Evolutionary conservation across 2,113 vertebrate genomes (phyloP), one percentile per base, ranked within the genome.

Genomic region (Edolisoma coerulescens): DNA sequence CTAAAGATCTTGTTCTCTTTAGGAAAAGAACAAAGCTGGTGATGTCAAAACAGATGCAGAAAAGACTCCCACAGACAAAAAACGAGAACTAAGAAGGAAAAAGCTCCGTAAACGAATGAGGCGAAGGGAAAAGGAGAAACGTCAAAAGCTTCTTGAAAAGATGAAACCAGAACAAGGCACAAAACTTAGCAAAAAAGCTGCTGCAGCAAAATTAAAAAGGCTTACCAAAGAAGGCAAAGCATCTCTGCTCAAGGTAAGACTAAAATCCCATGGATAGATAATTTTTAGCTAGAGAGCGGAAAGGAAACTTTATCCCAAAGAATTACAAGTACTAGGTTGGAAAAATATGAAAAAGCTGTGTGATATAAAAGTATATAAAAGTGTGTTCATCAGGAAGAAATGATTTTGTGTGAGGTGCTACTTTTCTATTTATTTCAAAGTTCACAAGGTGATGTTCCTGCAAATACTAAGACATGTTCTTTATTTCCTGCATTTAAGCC

Each of bases 1-100:
- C 14, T 67, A 24, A 59, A 69, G 56, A 39, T 53, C 50, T 47
- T 41, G 4, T 73, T 45, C 78, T 65, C 67, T 90, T 89, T 89
- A 99, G 99, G 99, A 98, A 92, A 99, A 99, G 98, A 99, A 98
- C 97, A 99, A 99, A 97, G 99, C 98, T 11, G 99, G 99, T 65
- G 98, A 99, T 82, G 5, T 99, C 37, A 98, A 99, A 90, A 98
- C 99, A 16, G 96, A 97, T 59, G 96, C 98, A 4, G 99, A 99
- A 96, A 99, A 99, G 97, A 99, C 99, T 7, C 45, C 97, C 45
- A 99, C 99, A 7, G 99, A 99, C 96, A 99, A 98, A 97, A 99
- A 99, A 76, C 98, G 99, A 9, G 99, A 99, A 61, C 97, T 98
- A 49, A 98, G 99, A 54, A 98, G 97, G 96, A 99, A 98, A 93